Base-by-base conservation (phyloP, 1,140 invertebrate species). In the Drosophila rufa region DNA sequence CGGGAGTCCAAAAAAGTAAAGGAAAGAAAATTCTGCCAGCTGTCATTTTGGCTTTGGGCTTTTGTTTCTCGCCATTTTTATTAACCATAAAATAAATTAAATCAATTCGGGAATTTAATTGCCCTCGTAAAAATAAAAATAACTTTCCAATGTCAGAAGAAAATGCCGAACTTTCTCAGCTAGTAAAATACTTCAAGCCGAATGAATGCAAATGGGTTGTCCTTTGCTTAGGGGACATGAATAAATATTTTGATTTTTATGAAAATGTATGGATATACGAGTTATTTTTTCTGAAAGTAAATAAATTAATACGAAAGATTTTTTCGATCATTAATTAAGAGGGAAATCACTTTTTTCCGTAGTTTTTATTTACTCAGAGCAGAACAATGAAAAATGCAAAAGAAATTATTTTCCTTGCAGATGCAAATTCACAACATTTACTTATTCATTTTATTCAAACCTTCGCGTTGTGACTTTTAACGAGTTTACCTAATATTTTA, bases 81-180 rank as follows among this genome's bases (percentile, higher is more conserved):
- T 90, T 81, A 90, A 73, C 85, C 80, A 90, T 90, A 80, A 90
- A 90, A 89, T 89, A 89, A 89, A 90, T 90, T 82, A 90, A 90
- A 90, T 90, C 85, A 90, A 90, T 85, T 90, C 82, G 55, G 64
- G 61, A 73, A 90, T 90, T 90, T 90, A 90, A 90, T 90, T 90
- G 85, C 82, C 57, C 47, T 90, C 85, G 86, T 90, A 90, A 90
- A 90, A 85, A 50, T 36, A 36, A 59, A 77, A 83, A 74, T 60
- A 69, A 51, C 53, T 73, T 59, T 50, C 33, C 22, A 65, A 45
- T 62, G 27, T 22, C 57, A 38, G 62, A 56, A 38, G 45, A 22
- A 65, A 66, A 59, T 30, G 67, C 22, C 1, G 51, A 71, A 60
- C 38, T 73, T 73, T 51, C 38, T 22, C n/a, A 30, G 19, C 5